Conservation (phyloP, 2,888 invertebrate genomes). For the Cheilosia scutellata region DNA sequence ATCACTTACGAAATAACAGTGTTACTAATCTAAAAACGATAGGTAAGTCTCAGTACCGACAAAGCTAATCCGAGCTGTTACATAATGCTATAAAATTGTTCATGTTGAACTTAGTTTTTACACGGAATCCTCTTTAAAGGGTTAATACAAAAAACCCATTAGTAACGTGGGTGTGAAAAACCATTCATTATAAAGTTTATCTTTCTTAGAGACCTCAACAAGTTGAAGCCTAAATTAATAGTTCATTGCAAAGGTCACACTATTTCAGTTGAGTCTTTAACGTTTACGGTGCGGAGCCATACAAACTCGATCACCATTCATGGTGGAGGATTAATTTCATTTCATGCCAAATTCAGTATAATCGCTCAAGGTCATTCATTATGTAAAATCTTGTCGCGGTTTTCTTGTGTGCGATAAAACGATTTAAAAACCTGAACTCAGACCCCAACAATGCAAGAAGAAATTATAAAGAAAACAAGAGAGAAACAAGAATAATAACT, state of each 20-base stretch:
- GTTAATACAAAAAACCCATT: too few relatives aligned
- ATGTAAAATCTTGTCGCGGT: background rate
- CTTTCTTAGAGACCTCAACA: too few relatives aligned
- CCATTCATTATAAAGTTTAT: too few relatives aligned
- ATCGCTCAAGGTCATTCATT: slow-evolving; percentile 3
- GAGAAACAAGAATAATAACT: background rate
- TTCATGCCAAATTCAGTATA: background rate
- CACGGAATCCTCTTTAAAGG: too few relatives aligned
- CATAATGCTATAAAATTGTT: too few relatives aligned
- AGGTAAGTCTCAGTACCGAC: too few relatives aligned
- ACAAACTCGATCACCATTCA: slow-evolving; percentile 1
- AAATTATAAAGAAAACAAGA: background rate
- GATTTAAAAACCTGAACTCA: background rate
- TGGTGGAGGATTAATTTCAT: background rate
- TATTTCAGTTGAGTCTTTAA: background rate
- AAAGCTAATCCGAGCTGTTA: too few relatives aligned
- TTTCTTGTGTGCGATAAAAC: background rate
- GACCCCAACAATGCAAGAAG: background rate
- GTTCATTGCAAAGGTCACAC: background rate
- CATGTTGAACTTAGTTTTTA: too few relatives aligned
- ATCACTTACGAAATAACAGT: too few relatives aligned
- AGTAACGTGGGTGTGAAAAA: too few relatives aligned
- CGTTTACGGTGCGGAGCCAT: background rate
- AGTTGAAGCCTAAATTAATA: background rate
- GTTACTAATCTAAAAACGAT: too few relatives aligned